Base-by-base conservation (phyloP, 2,113 vertebrate genomes). In the Chaenogobius annularis region DNA sequence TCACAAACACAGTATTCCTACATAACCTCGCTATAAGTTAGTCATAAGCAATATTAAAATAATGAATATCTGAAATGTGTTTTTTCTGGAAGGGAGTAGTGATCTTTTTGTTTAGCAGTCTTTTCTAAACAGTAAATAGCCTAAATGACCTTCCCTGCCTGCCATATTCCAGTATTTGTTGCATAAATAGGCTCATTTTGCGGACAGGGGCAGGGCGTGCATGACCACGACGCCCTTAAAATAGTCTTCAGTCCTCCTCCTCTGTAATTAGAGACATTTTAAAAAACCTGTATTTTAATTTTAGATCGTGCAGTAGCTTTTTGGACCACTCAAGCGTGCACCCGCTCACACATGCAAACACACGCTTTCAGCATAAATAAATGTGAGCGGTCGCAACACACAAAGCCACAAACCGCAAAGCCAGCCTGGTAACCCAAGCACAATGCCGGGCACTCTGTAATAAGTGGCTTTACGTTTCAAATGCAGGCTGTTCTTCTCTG, bases 181-280 rank as follows among this genome's bases (percentile, higher is more conserved):
- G 68, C 74, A 74, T 31, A 31, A 31, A 85, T 84, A 84, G 77
- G 74, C 66, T 17, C 44, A 73, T 67, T 77, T 63, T 10, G 72
- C 78, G 47, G 75, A 79, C 73, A 66, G 67, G 85, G 87, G 78
- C 87, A 90, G 92, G 91, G 93, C 81, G 92, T 91, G 90, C 87
- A 85, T 79, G 75, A 89, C 92, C 91, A 58, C 92, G 90, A 85
- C 74, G 88, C 88, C 88, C 84, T 35, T 35, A 91, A 93, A 93
- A 94, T 93, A 94, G 91, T 74, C 69, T 73, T 78, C 77, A 75
- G 78, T 90, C 86, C 89, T 90, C 85, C 90, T 23, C 80, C 87
- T 91, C 90, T 91, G 88, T 94, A 93, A 94, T 93, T 94, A 94
- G 90, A 93, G 92, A 90, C 87, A 88, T 93, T 93, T 91, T 83